Evolutionary conservation across 2,797 vertebrate species (phyloP).

Genomic region (Anabacerthia variegaticeps): DNA sequence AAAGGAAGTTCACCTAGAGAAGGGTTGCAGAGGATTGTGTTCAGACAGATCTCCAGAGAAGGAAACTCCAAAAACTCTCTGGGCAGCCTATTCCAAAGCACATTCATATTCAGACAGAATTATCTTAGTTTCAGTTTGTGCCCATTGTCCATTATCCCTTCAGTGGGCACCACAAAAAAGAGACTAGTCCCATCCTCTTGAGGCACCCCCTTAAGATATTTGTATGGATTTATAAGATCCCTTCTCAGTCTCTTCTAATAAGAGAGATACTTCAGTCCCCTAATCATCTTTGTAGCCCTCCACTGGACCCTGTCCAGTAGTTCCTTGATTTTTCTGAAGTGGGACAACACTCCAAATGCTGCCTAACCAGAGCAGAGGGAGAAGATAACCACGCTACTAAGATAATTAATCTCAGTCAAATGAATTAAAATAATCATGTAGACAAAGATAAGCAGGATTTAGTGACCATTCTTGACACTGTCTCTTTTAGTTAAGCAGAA

Average conservation of each 20-base stretch:
- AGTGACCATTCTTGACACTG: constrained; percentile 43
- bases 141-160: not conserved
- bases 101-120: not conserved
- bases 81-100: not conserved
- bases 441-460: constrained; percentile 44
- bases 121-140: not conserved
- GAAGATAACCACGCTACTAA: not conserved
- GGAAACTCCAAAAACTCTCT: not conserved
- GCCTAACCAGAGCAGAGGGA: not conserved
- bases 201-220: not conserved
- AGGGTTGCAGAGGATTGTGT: not conserved
- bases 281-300: not conserved
- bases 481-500: constrained; percentile 24
- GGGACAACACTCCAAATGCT: accelerated
- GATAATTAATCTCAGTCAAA: constrained; percentile 51
- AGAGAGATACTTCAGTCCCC: not conserved
- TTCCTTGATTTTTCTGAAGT: not conserved
- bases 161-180: not conserved
- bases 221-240: not conserved
- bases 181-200: not conserved
- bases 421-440: constrained; percentile 44
- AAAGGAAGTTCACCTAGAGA: not conserved
- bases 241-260: not conserved
- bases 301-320: not conserved
- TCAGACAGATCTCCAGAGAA: too few species aligned